These are phyloP conservation scores for Macropus fuliginosus DNA, from an alignment of 2,797 vertebrate species.

Conservation along the genomic window DNA sequence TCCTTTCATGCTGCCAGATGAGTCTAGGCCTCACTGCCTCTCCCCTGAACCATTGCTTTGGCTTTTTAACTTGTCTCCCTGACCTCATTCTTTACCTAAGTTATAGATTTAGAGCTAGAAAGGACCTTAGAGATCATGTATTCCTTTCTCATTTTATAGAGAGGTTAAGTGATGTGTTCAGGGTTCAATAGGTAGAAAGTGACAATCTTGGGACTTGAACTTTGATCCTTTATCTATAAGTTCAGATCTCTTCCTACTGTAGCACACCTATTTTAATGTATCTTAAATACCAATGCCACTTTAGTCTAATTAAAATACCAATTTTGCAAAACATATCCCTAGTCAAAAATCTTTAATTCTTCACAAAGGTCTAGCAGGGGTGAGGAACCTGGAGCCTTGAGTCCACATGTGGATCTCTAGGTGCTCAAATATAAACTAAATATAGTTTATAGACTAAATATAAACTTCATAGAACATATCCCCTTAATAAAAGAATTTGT, in stretches of 20 bases:
- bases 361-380: not conserved
- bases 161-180: not conserved
- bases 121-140: not conserved
- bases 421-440: no score
- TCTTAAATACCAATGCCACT: not conserved
- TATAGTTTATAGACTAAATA: no score
- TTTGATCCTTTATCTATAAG: not conserved
- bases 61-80: slow-evolving; percentile 22
- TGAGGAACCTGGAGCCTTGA: no score
- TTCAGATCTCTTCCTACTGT: not conserved
- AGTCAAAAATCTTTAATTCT: not conserved
- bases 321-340: not conserved
- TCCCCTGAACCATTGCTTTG: not conserved
- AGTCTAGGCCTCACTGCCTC: not conserved
- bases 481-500: no score
- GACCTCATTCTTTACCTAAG: slow-evolving; percentile 29
- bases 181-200: not conserved
- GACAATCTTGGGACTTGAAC: not conserved
- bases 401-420: no score
- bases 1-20: not conserved
- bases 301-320: not conserved
- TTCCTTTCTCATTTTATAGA: not conserved
- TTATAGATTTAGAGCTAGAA: not conserved
- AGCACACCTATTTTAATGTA: not conserved
- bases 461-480: no score